Evolutionary conservation across 2,113 vertebrate genomes (phyloP).

Genomic region (Acanthochromis polyacanthus): DNA sequence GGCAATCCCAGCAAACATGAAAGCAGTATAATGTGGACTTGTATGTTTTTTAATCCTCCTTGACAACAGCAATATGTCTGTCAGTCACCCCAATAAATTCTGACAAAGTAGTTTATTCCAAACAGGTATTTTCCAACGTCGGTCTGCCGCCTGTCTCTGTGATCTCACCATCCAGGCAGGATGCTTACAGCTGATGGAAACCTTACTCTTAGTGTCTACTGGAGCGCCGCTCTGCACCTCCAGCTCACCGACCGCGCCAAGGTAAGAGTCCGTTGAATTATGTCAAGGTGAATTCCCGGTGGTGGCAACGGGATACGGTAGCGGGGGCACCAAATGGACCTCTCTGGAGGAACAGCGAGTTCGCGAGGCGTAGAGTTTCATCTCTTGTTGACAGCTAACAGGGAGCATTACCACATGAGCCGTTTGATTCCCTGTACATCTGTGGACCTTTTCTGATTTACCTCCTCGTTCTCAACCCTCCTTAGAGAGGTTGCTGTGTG

Average conservation of each 20-base stretch:
- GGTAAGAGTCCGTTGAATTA: slow-evolving; percentile 54
- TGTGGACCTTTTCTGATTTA: slow-evolving; percentile 44
- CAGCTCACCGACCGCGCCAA: slow-evolving; percentile 46
- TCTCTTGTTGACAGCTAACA: slow-evolving; percentile 67
- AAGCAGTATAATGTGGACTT: background rate
- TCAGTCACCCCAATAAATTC: slow-evolving; percentile 10
- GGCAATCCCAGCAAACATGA: slow-evolving; percentile 4
- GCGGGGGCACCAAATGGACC: slow-evolving; percentile 54
- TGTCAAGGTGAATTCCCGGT: slow-evolving; percentile 62
- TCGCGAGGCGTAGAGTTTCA: slow-evolving; percentile 67
- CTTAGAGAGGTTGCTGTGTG: slow-evolving; percentile 11
- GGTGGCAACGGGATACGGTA: slow-evolving; percentile 64
- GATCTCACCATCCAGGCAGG: slow-evolving; percentile 50
- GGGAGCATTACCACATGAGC: slow-evolving; percentile 56
- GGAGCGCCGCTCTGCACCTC: slow-evolving; percentile 19
- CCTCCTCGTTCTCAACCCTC: slow-evolving; percentile 14
- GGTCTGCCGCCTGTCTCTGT: background rate
- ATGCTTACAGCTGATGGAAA: slow-evolving; percentile 73
- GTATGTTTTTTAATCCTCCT: background rate
- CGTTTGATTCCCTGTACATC: slow-evolving; percentile 42
- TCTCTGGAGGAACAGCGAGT: slow-evolving; percentile 45
- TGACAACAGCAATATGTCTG: slow-evolving; percentile 14
- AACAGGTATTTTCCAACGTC: slow-evolving; percentile 31
- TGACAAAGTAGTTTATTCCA: slow-evolving; percentile 29
- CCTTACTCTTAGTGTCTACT: slow-evolving; percentile 57